A percentile compares a stretch with the other conserved stretches of the same genome.
Evolutionary conservation across 2,888 invertebrate species (phyloP).

Genomic region (Phortica magna): DNA sequence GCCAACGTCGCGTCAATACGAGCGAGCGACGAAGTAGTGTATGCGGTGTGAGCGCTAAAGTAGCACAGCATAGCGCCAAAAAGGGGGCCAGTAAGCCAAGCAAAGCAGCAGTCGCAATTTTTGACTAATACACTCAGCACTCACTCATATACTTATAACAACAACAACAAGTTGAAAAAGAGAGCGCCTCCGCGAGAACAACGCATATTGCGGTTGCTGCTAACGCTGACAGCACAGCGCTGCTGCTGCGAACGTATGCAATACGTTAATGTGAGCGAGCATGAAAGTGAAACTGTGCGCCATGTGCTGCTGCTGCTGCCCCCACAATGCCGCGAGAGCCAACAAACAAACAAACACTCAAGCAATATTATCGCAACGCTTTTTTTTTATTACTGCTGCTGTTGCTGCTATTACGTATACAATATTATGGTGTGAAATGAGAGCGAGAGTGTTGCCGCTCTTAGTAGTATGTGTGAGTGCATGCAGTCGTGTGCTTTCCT

Average conservation of each 20-base stretch:
- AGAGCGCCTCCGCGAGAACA: not conserved
- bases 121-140: conserved; percentile 26
- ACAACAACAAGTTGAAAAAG: not conserved
- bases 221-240: not conserved
- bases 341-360: conserved; percentile 32
- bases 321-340: conserved; percentile 40
- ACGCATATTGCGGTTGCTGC: not conserved
- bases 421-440: conserved; percentile 58
- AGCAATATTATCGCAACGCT: no score
- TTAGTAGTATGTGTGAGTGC: not conserved
- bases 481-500: conserved; percentile 22
- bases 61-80: conserved; percentile 25
- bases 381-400: no score
- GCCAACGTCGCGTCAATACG: not conserved
- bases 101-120: conserved; percentile 1
- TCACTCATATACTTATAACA: not conserved
- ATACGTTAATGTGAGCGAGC: not conserved
- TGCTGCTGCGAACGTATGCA: not conserved
- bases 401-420: conserved; percentile 51
- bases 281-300: conserved; percentile 28
- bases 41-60: not conserved
- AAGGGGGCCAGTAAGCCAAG: conserved; percentile 32
- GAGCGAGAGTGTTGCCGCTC: conserved; percentile 60
- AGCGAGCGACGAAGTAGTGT: not conserved
- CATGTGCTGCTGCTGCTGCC: conserved; percentile 60